These are phyloP conservation scores for Diploscapter pachys DNA, from an alignment of 1,140 invertebrate genomes.

Conservation along the genomic window DNA sequence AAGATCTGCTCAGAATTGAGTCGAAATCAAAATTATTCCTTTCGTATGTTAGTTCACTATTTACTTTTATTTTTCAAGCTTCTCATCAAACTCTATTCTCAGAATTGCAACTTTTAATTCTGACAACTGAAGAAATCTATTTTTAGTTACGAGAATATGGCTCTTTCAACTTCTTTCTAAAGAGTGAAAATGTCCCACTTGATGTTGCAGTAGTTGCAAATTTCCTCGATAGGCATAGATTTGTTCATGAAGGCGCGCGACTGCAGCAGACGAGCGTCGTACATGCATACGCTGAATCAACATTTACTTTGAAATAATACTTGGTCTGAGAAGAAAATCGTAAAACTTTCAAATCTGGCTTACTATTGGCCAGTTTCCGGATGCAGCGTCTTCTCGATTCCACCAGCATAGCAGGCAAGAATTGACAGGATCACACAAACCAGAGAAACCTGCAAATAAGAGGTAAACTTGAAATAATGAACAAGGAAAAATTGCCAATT, in stretches of 20 bases:
- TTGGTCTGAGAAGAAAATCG: neutral
- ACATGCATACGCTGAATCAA: slow-evolving; percentile 54
- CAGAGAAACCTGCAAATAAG: slow-evolving; percentile 59
- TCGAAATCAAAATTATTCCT: too few relatives aligned
- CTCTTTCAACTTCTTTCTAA: too few relatives aligned
- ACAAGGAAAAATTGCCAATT: neutral
- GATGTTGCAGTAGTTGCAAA: slow-evolving; percentile 51
- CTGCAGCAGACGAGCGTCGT: slow-evolving; percentile 51
- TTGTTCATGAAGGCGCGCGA: slow-evolving; percentile 42
- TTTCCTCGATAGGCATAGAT: slow-evolving; percentile 34
- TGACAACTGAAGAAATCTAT: too few relatives aligned
- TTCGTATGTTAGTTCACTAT: too few relatives aligned
- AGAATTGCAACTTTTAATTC: too few relatives aligned
- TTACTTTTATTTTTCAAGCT: too few relatives aligned
- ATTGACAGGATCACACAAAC: slow-evolving; percentile 64
- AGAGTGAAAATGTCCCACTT: slow-evolving; percentile 13
- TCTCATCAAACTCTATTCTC: too few relatives aligned
- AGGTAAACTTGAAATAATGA: neutral
- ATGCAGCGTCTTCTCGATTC: slow-evolving; percentile 52
- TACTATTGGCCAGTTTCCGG: slow-evolving; percentile 51
- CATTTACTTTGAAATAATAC: neutral
- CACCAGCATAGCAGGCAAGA: slow-evolving; percentile 63
- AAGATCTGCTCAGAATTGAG: too few relatives aligned
- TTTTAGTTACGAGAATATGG: too few relatives aligned
- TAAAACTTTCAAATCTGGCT: neutral